Base-by-base conservation (phyloP, 2,797 vertebrate genomes). In the Dendrocincla tyrannina region DNA sequence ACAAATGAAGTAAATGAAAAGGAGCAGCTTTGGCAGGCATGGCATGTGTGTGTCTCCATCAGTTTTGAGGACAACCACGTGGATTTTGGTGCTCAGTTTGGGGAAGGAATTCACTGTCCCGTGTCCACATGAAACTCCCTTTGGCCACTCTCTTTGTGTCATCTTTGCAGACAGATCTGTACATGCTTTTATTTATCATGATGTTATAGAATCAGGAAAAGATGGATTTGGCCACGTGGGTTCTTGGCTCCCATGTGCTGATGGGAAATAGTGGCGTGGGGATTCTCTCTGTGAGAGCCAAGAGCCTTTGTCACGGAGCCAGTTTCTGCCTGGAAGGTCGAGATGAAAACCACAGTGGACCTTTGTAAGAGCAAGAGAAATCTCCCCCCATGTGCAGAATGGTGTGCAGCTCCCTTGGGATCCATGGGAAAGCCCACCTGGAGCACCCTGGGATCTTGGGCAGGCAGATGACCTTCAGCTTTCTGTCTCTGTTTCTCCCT, bases 141-240 rank as follows among this genome's bases (percentile, higher is more conserved):
- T 55, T 62, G 64, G 28, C 62, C 62, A 27, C 22, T 39, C 46
- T 9, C 47, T 62, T 32, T 10, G 14, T 33, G 19, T 60, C 27
- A 62, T n/a, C 20, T 4, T 4, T 85, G 62, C 39, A 69, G 75
- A 3, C 4, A 16, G 70, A 81, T 23, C 42, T n/a, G 5, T 13
- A 17, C 35, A 35, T 22, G 0, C 25, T 66, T 85, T 27, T 68
- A 14, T 7, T 1, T 37, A 11, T 17, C 17, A n/a, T 22, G 19
- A 17, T 37, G 5, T 16, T 4, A 23, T 10, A 30, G 17, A 60
- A 33, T 58, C 23, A 11, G 32, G 47, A 17, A 42, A 55, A 73
- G 42, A 8, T 0, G 0, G 0, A 2, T 72, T 80, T 81, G n/a
- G 9, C 35, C 28, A 10, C 0, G 0, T 13, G 7, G 11, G 11